Percentiles rank a stretch among this genome's conserved stretches.
phyloP scores from a whole-genome alignment of 2,113 vertebrate species.

The Tachysurus vachellii region DNA sequence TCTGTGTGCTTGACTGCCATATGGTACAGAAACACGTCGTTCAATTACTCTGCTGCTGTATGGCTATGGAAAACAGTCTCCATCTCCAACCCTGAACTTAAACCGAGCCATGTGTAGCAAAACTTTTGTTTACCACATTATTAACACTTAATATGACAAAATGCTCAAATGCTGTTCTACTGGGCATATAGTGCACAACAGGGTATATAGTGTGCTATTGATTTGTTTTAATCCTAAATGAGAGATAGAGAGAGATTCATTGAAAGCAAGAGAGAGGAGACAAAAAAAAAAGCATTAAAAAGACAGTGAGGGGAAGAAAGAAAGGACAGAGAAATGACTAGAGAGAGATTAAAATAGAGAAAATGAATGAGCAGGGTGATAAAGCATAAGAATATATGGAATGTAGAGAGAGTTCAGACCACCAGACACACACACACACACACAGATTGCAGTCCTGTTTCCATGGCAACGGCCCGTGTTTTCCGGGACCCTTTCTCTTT shows the following conservation, averaged over 20 bases:
- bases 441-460: slow-evolving; percentile 64
- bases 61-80: neutral
- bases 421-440: neutral
- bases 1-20: no score
- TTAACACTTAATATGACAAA: neutral
- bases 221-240: neutral
- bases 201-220: neutral
- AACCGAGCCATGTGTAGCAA: neutral
- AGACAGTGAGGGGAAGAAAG: neutral
- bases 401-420: neutral
- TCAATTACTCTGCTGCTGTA: neutral
- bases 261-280: neutral
- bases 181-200: neutral
- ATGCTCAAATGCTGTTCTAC: neutral
- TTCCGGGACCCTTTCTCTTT: slow-evolving; percentile 52
- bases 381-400: neutral
- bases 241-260: neutral
- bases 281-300: neutral
- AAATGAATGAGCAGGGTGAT: neutral
- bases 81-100: no score
- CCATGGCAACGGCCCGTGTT: slow-evolving; percentile 65
- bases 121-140: neutral
- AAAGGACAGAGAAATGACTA: neutral
- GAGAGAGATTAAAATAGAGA: slow-evolving; percentile 1
- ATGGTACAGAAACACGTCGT: neutral